Percentiles rank a stretch among this genome's conserved stretches.
Conservation (phyloP, 2,113 vertebrate species). For the Sylvietta virens region DNA sequence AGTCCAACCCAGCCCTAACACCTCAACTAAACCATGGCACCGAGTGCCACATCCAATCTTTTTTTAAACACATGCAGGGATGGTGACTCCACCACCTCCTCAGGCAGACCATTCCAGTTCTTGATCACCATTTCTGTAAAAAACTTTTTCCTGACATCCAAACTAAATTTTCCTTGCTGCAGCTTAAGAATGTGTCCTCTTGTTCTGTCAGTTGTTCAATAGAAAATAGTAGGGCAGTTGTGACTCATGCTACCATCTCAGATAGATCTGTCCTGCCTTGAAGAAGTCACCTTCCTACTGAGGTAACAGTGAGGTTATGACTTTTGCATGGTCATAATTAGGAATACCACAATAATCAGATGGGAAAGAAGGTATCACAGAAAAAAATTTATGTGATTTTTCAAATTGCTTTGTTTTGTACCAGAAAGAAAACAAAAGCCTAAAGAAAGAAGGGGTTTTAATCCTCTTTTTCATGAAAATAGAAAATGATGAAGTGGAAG, state of each 20-base stretch:
- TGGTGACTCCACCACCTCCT: background rate
- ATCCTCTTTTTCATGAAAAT: background rate
- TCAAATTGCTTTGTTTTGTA: background rate
- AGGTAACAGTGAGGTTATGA: background rate
- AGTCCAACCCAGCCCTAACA: background rate
- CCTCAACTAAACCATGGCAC: background rate
- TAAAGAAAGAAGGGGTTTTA: background rate
- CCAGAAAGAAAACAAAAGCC: background rate
- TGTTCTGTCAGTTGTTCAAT: background rate
- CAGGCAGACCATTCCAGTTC: background rate
- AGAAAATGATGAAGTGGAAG: background rate
- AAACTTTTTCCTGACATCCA: background rate
- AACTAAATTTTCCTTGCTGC: background rate
- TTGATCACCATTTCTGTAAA: background rate
- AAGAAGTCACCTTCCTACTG: background rate
- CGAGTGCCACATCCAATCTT: background rate
- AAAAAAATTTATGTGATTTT: background rate
- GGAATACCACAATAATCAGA: background rate
- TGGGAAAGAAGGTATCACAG: background rate
- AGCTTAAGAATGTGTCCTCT: background rate
- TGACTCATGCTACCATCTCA: background rate
- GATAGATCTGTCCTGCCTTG: background rate
- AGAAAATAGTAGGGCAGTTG: background rate
- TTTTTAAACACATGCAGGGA: background rate
- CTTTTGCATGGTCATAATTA: background rate